These are phyloP conservation scores for Falco naumanni DNA, from an alignment of 2,797 vertebrate species.

Conservation along the genomic window DNA sequence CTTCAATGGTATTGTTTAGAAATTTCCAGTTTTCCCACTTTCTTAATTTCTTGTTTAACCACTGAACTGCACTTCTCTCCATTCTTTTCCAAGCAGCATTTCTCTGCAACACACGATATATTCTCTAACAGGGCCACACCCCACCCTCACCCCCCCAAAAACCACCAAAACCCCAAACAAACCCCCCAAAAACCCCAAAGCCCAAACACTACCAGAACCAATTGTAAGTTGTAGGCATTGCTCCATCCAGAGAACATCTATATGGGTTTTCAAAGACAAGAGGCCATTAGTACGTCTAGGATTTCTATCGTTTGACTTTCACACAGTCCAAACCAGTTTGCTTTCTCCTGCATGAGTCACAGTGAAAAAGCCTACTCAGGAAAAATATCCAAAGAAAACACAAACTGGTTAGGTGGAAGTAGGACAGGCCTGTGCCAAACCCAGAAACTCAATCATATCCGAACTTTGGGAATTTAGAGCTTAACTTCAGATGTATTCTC, in stretches of 20 bases:
- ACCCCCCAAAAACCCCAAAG: background rate
- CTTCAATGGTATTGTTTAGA: slow-evolving; percentile 24
- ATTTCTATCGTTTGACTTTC: slow-evolving; percentile 47
- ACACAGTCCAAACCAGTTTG: slow-evolving; percentile 14
- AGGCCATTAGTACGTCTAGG: background rate
- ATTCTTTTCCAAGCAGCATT: slow-evolving; percentile 17
- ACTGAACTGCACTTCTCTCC: background rate
- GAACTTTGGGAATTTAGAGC: background rate
- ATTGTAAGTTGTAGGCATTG: background rate
- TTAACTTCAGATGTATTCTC: background rate
- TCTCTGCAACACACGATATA: background rate
- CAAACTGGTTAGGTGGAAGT: background rate
- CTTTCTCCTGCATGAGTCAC: slow-evolving; percentile 34
- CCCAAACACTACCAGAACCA: background rate
- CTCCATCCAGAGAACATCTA: background rate
- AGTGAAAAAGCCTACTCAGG: slow-evolving; percentile 36
- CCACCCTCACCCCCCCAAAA: background rate
- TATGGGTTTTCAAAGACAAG: slow-evolving; percentile 12
- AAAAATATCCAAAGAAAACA: slow-evolving; percentile 51
- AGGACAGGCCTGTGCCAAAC: slow-evolving; percentile 28
- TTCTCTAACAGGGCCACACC: background rate
- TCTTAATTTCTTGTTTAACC: background rate
- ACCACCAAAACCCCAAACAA: background rate
- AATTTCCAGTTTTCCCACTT: slow-evolving; percentile 10
- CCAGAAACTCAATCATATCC: background rate